Conservation (phyloP, 2,888 invertebrate species). For the Conops quadrifasciatus region DNA sequence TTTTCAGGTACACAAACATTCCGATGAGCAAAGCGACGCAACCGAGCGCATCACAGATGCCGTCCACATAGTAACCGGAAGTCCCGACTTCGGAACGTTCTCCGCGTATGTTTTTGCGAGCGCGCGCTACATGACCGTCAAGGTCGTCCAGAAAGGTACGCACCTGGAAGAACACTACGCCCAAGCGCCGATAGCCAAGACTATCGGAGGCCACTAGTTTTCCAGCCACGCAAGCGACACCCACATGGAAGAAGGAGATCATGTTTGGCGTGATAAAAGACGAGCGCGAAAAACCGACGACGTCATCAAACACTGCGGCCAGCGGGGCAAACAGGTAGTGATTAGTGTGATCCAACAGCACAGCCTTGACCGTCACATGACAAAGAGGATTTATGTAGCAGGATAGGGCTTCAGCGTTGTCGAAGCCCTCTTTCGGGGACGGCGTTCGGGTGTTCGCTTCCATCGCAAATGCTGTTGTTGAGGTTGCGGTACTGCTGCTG, state of each 20-base stretch:
- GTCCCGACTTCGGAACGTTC: conserved; percentile 84
- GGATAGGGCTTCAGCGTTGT: conserved; percentile 66
- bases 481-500: neutral
- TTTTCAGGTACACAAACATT: conserved; percentile 73
- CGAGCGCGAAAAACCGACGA: conserved; percentile 71
- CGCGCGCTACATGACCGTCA: conserved; percentile 86
- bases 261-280: conserved; percentile 80
- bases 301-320: conserved; percentile 76
- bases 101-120: conserved; percentile 77
- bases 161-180: conserved; percentile 80
- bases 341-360: conserved; percentile 84
- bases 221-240: conserved; percentile 78
- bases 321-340: conserved; percentile 84
- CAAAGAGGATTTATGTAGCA: conserved; percentile 80
- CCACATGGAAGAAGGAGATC: conserved; percentile 82
- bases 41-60: conserved; percentile 81
- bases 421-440: conserved; percentile 55
- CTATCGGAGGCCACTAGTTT: conserved; percentile 79
- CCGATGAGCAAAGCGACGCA: conserved; percentile 77
- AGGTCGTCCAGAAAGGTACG: conserved; percentile 85
- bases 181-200: conserved; percentile 75
- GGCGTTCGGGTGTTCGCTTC: conserved; percentile 2
- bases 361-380: conserved; percentile 82
- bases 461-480: neutral
- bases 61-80: conserved; percentile 83